Percentiles rank a stretch among this genome's conserved stretches.
These are phyloP conservation scores for Zaprionus ornatus DNA, from an alignment of 1,140 invertebrate genomes.

Conservation along the genomic window DNA sequence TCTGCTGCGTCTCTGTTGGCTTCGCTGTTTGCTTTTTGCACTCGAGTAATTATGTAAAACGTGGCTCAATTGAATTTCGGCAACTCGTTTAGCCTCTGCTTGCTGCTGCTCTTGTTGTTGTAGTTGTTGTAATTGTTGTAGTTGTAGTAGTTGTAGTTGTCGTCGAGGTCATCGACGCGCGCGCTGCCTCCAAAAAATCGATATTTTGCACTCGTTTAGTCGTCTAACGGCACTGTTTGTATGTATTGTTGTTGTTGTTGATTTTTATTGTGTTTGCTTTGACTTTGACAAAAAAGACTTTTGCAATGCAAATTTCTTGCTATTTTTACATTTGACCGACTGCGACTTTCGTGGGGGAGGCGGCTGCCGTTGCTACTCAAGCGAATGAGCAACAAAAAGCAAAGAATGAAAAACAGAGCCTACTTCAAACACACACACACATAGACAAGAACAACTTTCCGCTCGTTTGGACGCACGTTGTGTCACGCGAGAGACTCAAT, in stretches of 20 bases:
- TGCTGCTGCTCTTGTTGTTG: conserved; percentile 37
- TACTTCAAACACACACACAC: conserved; percentile 36
- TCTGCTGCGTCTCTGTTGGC: conserved; percentile 24
- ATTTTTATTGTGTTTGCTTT: conserved; percentile 22
- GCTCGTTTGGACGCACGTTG: conserved; percentile 76
- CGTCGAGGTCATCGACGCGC: conserved; percentile 75
- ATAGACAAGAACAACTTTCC: conserved; percentile 65
- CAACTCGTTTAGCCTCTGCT: conserved; percentile 37
- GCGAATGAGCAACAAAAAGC: conserved; percentile 56
- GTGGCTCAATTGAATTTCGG: conserved; percentile 57
- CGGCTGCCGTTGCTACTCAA: conserved; percentile 32
- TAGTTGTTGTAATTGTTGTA: conserved; percentile 21
- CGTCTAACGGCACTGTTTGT: conserved; percentile 24
- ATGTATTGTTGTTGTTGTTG: conserved; percentile 18
- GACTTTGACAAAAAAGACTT: conserved; percentile 22
- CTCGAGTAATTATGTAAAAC: conserved; percentile 75
- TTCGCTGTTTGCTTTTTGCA: conserved; percentile 45
- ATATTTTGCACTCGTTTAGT: conserved; percentile 59
- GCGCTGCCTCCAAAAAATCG: conserved; percentile 58
- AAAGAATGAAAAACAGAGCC: conserved; percentile 59
- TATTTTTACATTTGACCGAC: conserved; percentile 41
- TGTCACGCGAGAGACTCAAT: conserved; percentile 75
- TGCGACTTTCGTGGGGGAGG: conserved; percentile 27
- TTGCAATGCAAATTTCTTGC: conserved; percentile 26
- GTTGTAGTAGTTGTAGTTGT: conserved; percentile 28